Evolutionary conservation across 2,888 invertebrate species (phyloP), one percentile per base, ranked within the genome.

Genomic region (Boloria euphrosyne): DNA sequence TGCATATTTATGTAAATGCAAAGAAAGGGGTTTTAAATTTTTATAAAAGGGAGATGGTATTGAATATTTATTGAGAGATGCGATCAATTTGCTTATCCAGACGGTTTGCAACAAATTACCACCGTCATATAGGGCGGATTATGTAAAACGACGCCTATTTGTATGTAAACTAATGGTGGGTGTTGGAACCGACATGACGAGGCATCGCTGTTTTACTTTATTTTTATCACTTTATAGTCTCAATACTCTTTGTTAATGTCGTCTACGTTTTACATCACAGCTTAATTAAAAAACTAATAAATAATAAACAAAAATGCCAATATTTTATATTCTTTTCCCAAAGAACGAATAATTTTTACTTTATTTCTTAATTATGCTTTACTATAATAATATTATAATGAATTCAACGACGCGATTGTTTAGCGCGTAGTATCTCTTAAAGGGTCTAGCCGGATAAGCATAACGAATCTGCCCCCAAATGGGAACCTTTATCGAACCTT

Each of bases 91-190:
- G 87, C 87, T 89, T 87, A 89, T 89, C 83, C 86, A 84, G 84
- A 86, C 85, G 83, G 86, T 85, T 86, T 84, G 85, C 83, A 85
- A 90, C 90, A 91, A 91, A 91, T 91, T 90, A 90, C 88, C 83
- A 81, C 78, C 84, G 84, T 84, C 83, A 84, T 82, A 80, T 80
- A 83, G 85, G 88, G 86, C 85, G 89, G 89, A 90, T 91, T 91
- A 90, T 90, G 91, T 91, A 89, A 90, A 90, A 86, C 90, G 87
- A 90, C 79, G 79, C 84, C 90, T 88, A 91, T 91, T 90, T 90
- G 85, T 90, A 90, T 90, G 90, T 87, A 83, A 91, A 90, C 89
- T 89, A 90, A 90, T 89, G 89, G 86, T 76, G 84, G 83, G 82
- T 85, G 86, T 83, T 86, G 81, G 78, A 77, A 74, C 78, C 74